A percentile compares a stretch with the other conserved stretches of the same genome.
phyloP scores from a whole-genome alignment of 23 tunicate genomes.

The Ascidia mentula region DNA sequence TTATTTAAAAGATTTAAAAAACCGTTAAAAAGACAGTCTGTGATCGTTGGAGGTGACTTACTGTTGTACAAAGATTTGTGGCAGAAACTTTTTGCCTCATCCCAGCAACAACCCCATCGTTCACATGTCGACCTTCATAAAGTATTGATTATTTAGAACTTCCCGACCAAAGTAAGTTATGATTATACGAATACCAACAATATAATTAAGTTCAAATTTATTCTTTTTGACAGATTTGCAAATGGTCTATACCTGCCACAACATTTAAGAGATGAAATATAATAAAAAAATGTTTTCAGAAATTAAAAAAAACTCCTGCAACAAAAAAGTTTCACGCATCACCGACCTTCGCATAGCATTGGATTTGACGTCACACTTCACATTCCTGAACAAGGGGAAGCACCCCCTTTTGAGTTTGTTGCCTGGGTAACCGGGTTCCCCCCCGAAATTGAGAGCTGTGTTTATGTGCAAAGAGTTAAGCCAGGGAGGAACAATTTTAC shows the following conservation, averaged over 20 bases:
- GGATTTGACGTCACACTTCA: not conserved
- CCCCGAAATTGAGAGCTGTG: not conserved
- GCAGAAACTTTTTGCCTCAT: not conserved
- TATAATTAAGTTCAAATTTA: too few species aligned
- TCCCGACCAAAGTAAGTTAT: too few species aligned
- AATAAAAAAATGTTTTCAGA: too few species aligned
- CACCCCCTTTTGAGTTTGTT: not conserved
- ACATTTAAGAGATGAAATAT: too few species aligned
- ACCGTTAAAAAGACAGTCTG: not conserved
- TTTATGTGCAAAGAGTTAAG: not conserved
- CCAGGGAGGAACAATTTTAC: not conserved
- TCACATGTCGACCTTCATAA: not conserved
- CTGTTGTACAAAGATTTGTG: not conserved
- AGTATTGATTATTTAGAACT: too few species aligned
- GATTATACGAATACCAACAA: too few species aligned
- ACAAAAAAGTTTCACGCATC: too few species aligned
- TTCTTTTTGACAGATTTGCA: too few species aligned
- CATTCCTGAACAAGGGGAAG: not conserved
- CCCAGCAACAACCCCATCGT: not conserved
- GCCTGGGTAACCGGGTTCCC: slow-evolving; percentile 7
- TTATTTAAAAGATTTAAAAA: too few species aligned
- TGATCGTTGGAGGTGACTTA: not conserved
- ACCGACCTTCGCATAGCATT: not conserved
- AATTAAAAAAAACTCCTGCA: too few species aligned
- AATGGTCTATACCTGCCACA: too few species aligned